A percentile compares a stretch with the other conserved stretches of the same genome.
Evolutionary conservation across 2,888 invertebrate genomes (phyloP).

Genomic region (Pteria penguin): DNA sequence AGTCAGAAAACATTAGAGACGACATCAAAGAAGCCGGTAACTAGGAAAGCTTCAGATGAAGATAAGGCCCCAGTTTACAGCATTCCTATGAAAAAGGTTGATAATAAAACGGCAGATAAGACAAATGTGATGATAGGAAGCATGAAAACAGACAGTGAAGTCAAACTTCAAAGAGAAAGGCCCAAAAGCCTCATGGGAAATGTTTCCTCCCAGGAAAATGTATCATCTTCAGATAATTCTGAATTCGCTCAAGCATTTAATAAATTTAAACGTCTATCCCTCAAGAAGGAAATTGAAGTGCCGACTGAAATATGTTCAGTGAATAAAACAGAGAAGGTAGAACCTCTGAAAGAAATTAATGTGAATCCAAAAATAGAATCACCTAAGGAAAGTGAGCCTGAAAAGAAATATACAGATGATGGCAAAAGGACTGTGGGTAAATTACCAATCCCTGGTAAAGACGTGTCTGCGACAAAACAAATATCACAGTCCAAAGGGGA

Average conservation of each 20-base stretch:
- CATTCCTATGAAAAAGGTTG: not conserved
- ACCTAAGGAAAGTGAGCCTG: not conserved
- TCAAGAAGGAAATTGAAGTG: constrained; percentile 45
- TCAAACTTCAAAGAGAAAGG: constrained; percentile 9
- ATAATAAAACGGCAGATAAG: not conserved
- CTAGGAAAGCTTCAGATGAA: not conserved
- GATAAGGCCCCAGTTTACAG: constrained; percentile 4
- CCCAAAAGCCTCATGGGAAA: constrained; percentile 35
- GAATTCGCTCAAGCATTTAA: constrained; percentile 61
- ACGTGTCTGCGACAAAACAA: not conserved
- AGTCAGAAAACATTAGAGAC: constrained; percentile 8
- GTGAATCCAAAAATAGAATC: not conserved
- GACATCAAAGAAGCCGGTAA: constrained; percentile 10
- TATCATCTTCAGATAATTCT: constrained; percentile 24
- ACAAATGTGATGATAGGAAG: not conserved
- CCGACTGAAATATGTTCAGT: not conserved
- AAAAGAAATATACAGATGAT: not conserved
- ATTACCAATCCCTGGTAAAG: not conserved
- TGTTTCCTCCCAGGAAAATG: constrained; percentile 16
- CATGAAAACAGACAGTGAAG: not conserved
- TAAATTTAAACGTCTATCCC: constrained; percentile 55
- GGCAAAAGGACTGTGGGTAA: constrained; percentile 9
- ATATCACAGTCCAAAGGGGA: not conserved
- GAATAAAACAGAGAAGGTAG: not conserved
- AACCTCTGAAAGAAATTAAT: not conserved